Base-by-base conservation (phyloP, 2,113 vertebrate species). In the Donacobius atricapilla region DNA sequence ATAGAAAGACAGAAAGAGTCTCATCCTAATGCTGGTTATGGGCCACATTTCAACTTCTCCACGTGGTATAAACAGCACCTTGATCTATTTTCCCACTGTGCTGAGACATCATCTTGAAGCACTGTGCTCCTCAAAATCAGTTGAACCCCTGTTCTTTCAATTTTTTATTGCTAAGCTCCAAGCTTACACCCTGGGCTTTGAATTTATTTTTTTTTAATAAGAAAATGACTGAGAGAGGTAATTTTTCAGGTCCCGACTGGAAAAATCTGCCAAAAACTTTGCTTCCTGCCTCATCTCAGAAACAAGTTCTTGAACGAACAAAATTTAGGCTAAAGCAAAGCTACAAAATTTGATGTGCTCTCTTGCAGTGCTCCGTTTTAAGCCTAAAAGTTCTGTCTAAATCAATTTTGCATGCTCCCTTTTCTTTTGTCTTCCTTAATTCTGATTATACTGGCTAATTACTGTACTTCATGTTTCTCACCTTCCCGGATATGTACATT, bases 401-500 rank as follows among this genome's bases (percentile, higher is more conserved):
- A 66, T 20, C 14, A 39, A 7, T 77, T 87, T 78, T 78, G 11
- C n/a, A 65, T 17, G 9, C 18, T 37, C 7, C 3, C 7, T 72
- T 92, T 93, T 65, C 18, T 75, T 94, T 84, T 53, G 17, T 58
- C n/a, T 78, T 78, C 39, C 35, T 69, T 72, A 79, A 72, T 84
- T 95, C 40, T 3, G 2, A 71, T 89, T 48, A 89, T 16, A 56
- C 4, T 35, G 15, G 5, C 15, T 71, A 87, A 60, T 42, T 10
- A 69, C 15, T 5, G 0, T 6, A 56, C 50, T 76, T 86, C 20
- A 31, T 42, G 7, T 9, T 51, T 35, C 56, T 73, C 28, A 21
- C 17, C 33, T 56, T 76, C 30, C n/a, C 3, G 15, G 27, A 6
- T 7, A 63, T 0, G 1, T 8, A 0, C 9, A 35, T 15, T 54